A percentile compares a stretch with the other conserved stretches of the same genome.
phyloP scores from a whole-genome alignment of 2,888 invertebrate species.

The Ophion ventricosus region DNA sequence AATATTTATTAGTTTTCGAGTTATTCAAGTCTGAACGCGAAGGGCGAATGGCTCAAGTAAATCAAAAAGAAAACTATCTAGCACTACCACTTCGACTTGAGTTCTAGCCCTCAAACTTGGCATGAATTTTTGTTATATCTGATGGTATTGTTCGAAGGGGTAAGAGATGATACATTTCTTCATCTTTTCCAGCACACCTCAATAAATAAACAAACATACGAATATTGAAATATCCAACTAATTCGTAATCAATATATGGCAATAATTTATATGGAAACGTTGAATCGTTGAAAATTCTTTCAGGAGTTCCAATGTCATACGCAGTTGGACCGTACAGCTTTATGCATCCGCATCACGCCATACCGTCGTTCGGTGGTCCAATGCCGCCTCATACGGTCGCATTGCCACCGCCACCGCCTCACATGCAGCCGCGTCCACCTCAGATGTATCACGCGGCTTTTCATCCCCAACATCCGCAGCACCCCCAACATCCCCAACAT shows the following conservation, averaged over 20 bases:
- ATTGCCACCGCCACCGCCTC: slow-evolving; percentile 83
- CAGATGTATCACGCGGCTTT: slow-evolving; percentile 84
- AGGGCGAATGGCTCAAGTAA: too few relatives aligned
- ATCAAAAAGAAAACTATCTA: too few relatives aligned
- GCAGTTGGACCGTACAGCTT: slow-evolving; percentile 89
- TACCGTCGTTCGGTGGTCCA: slow-evolving; percentile 84
- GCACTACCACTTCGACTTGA: too few relatives aligned
- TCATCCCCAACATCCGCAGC: slow-evolving; percentile 79
- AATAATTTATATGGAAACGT: background rate
- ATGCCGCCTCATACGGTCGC: slow-evolving; percentile 84
- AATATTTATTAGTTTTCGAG: too few relatives aligned
- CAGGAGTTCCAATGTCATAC: slow-evolving; percentile 85
- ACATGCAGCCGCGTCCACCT: slow-evolving; percentile 83
- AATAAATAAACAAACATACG: too few relatives aligned
- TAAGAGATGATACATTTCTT: too few relatives aligned
- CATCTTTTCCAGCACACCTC: too few relatives aligned
- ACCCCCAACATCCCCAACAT: slow-evolving; percentile 80
- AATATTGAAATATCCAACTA: background rate
- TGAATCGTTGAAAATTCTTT: background rate
- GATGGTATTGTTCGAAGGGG: too few relatives aligned
- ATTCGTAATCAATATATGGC: background rate
- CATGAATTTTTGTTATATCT: too few relatives aligned
- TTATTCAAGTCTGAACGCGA: too few relatives aligned
- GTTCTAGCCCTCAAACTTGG: too few relatives aligned
- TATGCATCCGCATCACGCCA: slow-evolving; percentile 86